Evolutionary conservation across 2,113 vertebrate species (phyloP).

Genomic region (Eurystomus gularis): DNA sequence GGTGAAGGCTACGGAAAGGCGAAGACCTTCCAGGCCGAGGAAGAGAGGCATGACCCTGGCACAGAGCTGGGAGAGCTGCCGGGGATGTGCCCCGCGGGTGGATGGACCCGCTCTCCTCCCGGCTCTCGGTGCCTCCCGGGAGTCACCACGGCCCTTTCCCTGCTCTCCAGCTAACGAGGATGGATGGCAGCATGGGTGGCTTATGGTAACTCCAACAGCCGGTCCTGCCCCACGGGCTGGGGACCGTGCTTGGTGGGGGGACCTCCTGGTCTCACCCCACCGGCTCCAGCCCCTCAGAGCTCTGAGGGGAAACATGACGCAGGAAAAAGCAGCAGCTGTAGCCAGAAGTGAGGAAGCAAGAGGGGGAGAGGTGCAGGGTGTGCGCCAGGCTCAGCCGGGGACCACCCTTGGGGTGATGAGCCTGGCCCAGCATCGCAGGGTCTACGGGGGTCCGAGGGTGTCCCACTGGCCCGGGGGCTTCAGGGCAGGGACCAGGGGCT

Average conservation of each 20-base stretch:
- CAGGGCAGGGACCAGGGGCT: neutral
- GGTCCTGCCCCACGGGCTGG: fast-evolving
- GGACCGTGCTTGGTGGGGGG: fast-evolving
- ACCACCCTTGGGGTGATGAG: neutral
- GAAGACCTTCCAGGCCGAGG: neutral
- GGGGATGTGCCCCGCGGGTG: fast-evolving
- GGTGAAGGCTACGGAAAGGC: constrained; percentile 62
- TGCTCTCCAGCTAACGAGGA: neutral
- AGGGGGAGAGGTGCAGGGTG: neutral
- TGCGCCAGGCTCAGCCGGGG: neutral
- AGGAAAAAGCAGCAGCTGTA: constrained; percentile 10
- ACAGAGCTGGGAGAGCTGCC: neutral
- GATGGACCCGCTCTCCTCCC: neutral
- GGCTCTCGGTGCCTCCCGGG: neutral
- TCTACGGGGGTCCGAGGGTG: fast-evolving
- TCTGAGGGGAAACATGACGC: neutral
- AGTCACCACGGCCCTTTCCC: neutral
- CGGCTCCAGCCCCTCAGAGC: neutral
- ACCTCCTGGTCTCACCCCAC: neutral
- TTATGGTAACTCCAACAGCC: neutral
- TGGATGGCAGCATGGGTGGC: constrained; percentile 26
- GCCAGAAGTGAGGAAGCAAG: neutral
- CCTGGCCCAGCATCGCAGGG: neutral
- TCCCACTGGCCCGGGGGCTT: neutral
- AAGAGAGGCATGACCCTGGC: neutral